Evolutionary conservation across 2,797 vertebrate species (phyloP), one percentile per base, ranked within the genome.

Genomic region (Rhinichthys osculus): DNA sequence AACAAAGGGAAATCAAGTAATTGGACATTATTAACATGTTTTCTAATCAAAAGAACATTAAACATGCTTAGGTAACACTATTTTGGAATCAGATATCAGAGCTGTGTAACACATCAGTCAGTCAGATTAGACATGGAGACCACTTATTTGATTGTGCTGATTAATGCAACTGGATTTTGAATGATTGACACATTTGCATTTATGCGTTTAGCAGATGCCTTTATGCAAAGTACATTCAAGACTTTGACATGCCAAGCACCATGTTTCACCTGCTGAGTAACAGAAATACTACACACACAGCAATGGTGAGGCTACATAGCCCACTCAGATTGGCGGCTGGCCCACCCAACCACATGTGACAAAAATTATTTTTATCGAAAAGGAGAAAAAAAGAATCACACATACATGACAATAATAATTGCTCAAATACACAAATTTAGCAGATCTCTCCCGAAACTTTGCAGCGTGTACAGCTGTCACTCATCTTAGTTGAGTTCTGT

Each of bases 1-100:
- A 59, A 76, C 73, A 87, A 72, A 88, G 64, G 14, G 35, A 82
- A 52, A 64, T 78, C 82, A 47, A 4, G 79, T 74, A 83, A 74
- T 52, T 78, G 40, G 71, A 85, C 21, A 81, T 87, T 64, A 78
- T 84, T 81, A 81, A 82, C 3, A 33, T 11, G 54, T 40, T 82
- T 85, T 42, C 64, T 80, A 81, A 87, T 87, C 50, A 85, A 42
- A 64, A 52, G 77, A 74, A 76, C 83, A 88, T 78, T 57, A 76
- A 52, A 69, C 8, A 54, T 54, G 47, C 47, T 9, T 54, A 52
- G 64, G 30, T 27, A 30, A 70, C 47, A 70, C 33, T 81, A 54
- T 47, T 13, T 27, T 14, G 21, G 8, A 54, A 70, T 38, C 54
- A n/a, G 9, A 54, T 81, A 33, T 50, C 38, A 78, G 54, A 62